phyloP scores from a whole-genome alignment of 1,140 invertebrate species.

The Sinonovacula constricta region DNA sequence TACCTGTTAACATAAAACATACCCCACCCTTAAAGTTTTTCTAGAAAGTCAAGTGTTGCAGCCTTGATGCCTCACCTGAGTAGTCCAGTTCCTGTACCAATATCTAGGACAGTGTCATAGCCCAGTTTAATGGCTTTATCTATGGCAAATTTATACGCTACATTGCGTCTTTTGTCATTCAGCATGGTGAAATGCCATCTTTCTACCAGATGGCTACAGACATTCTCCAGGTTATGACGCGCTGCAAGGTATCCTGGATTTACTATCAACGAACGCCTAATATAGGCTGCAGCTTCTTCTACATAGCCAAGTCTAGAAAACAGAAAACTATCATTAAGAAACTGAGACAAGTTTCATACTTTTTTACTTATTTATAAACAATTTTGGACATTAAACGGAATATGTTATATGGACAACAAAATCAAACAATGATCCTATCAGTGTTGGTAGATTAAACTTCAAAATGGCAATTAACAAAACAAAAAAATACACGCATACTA shows the following conservation, averaged over 20 bases:
- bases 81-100: constrained; percentile 87
- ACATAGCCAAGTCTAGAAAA: constrained; percentile 75
- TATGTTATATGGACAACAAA: too few species aligned
- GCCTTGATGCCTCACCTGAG: constrained; percentile 74
- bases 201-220: constrained; percentile 81
- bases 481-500: too few species aligned
- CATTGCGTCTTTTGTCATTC: constrained; percentile 86
- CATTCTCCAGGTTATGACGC: constrained; percentile 78
- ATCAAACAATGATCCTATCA: too few species aligned
- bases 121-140: constrained; percentile 80
- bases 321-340: too few species aligned
- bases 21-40: too few species aligned
- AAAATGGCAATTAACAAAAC: too few species aligned
- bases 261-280: constrained; percentile 71
- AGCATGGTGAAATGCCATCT: constrained; percentile 91
- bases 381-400: too few species aligned
- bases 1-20: too few species aligned
- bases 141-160: constrained; percentile 84
- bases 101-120: constrained; percentile 83
- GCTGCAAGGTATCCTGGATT: constrained; percentile 73
- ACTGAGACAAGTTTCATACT: too few species aligned
- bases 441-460: too few species aligned
- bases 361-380: too few species aligned
- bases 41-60: not conserved
- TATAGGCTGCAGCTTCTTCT: constrained; percentile 74